A percentile compares a stretch with the other conserved stretches of the same genome.
These are phyloP conservation scores for Oophaga sylvatica DNA, from an alignment of 2,797 vertebrate species.

Conservation along the genomic window DNA sequence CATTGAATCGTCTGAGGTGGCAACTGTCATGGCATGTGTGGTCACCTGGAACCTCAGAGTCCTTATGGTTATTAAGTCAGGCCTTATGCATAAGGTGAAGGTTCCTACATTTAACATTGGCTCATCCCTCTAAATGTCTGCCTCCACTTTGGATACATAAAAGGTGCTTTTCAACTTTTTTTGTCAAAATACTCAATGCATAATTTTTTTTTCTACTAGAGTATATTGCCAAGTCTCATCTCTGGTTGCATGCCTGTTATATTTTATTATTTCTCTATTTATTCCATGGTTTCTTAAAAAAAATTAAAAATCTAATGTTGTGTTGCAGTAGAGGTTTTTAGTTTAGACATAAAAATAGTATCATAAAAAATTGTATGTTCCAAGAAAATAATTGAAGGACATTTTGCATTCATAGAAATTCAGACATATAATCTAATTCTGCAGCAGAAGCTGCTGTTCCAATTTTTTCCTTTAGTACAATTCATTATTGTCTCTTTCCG, in stretches of 20 bases:
- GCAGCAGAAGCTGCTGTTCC: background rate
- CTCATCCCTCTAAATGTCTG: slow-evolving; percentile 1
- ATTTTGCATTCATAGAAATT: background rate
- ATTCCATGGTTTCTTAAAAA: background rate
- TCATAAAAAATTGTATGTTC: background rate
- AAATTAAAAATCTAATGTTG: background rate
- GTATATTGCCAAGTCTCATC: slow-evolving; percentile 46
- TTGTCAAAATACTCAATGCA: slow-evolving; percentile 36
- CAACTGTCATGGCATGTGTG: background rate
- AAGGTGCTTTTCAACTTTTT: slow-evolving; percentile 5
- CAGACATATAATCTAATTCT: background rate
- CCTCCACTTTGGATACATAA: background rate
- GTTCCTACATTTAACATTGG: background rate
- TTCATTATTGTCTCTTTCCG: background rate
- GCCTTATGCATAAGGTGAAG: background rate
- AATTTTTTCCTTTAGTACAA: background rate
- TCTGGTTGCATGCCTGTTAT: slow-evolving; percentile 51
- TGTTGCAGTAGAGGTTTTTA: background rate
- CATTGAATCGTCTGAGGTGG: background rate
- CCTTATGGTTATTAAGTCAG: background rate
- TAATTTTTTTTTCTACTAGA: background rate
- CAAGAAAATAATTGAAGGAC: background rate
- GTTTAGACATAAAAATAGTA: background rate
- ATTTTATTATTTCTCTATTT: background rate
- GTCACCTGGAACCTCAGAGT: background rate